A percentile compares a stretch with the other conserved stretches of the same genome.
Evolutionary conservation across 2,113 vertebrate genomes (phyloP).

Genomic region (Ophthalmolycus amberensis): DNA sequence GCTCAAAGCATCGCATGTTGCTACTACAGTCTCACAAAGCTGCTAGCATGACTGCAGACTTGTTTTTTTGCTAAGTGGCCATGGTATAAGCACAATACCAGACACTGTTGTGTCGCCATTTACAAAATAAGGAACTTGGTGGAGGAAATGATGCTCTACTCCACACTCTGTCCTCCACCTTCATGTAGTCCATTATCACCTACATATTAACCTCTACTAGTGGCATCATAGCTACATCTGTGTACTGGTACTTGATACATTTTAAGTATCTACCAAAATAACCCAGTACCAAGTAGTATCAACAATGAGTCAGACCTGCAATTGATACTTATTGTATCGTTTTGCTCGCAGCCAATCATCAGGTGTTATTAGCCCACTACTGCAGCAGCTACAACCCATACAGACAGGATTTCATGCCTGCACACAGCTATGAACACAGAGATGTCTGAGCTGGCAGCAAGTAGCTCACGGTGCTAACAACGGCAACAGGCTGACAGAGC

Average conservation of each 20-base stretch:
- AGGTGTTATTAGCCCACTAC: background rate
- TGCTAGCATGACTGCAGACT: background rate
- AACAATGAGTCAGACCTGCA: background rate
- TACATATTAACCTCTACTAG: background rate
- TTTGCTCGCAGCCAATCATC: background rate
- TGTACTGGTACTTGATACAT: background rate
- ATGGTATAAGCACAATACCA: conserved; percentile 10
- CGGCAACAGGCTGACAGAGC: background rate
- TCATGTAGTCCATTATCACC: background rate
- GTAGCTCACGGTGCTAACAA: background rate
- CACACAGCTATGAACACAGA: too few species aligned
- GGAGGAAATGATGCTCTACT: background rate
- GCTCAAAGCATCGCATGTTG: background rate
- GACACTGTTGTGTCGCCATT: background rate
- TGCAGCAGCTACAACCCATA: background rate
- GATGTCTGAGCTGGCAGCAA: too few species aligned
- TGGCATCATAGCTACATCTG: background rate
- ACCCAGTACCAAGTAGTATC: background rate
- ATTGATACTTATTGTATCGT: background rate
- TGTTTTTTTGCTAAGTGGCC: background rate
- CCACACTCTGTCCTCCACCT: background rate
- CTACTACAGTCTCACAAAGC: background rate
- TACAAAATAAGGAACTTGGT: conserved; percentile 1
- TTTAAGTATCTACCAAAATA: background rate
- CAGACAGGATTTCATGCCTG: background rate